Conservation (phyloP, 2,113 vertebrate genomes). For the Pao palembangensis region DNA sequence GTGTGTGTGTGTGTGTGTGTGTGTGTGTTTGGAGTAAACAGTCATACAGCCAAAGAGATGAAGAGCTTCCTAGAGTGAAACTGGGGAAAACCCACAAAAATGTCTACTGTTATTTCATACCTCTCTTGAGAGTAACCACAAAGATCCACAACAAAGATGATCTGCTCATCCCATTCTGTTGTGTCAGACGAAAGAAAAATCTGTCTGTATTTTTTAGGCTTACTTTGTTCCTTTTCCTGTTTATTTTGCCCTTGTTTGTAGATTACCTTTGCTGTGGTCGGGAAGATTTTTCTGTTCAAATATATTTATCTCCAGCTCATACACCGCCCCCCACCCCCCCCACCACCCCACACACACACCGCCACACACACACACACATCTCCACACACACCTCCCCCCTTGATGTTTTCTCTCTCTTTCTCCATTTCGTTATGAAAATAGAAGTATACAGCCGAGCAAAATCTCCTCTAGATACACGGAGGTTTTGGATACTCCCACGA, state of each 20-base stretch:
- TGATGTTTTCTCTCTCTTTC: slow-evolving; percentile 24
- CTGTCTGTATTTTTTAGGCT: slow-evolving; percentile 32
- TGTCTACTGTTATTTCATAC: slow-evolving; percentile 15
- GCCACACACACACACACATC: too few relatives aligned
- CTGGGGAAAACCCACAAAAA: slow-evolving; percentile 46
- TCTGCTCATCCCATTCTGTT: slow-evolving; percentile 19
- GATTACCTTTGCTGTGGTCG: slow-evolving; percentile 34
- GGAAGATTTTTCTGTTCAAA: slow-evolving; percentile 42
- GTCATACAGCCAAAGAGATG: slow-evolving; percentile 12
- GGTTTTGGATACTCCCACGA: slow-evolving; percentile 57
- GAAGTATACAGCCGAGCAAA: slow-evolving; percentile 43
- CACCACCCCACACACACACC: too few relatives aligned
- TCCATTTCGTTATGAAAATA: slow-evolving; percentile 55
- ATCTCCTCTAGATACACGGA: slow-evolving; percentile 56
- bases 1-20: slow-evolving; percentile 20
- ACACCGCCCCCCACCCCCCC: slow-evolving; percentile 5
- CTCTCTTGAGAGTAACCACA: slow-evolving; percentile 15
- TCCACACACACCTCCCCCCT: slow-evolving; percentile 22
- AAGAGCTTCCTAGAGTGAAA: slow-evolving; percentile 5
- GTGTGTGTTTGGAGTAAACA: slow-evolving; percentile 30
- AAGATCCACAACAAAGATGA: slow-evolving; percentile 6
- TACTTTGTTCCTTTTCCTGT: slow-evolving; percentile 43
- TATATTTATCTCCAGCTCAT: slow-evolving; percentile 37
- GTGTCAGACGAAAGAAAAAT: slow-evolving; percentile 28
- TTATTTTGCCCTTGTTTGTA: slow-evolving; percentile 35